Base-by-base conservation (phyloP, 2,888 invertebrate species). In the Chaetoderma sp. region DNA sequence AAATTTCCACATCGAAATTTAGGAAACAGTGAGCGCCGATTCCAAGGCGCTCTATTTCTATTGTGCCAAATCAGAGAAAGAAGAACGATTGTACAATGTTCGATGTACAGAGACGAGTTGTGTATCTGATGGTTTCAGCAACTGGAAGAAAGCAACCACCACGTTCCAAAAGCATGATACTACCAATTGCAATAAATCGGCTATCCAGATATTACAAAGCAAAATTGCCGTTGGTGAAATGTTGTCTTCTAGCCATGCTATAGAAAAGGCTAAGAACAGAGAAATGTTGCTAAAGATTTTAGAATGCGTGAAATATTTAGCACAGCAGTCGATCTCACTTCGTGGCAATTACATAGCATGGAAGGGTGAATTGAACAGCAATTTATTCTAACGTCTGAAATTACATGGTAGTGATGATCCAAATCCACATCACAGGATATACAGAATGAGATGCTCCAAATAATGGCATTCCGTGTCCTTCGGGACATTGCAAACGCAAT, bases 381-480 rank as follows among this genome's bases (percentile, higher is more conserved):
- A n/a, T n/a, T n/a, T n/a, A n/a, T 59, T 47, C 25, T 68, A 72
- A 42, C 54, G 71, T 13, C 44, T 73, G 33, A 65, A 63, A 30
- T 28, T 70, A 4, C 63, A 58, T 23, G 58, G 63, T 8, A 47
- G 64, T 57, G 55, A 52, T 21, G 65, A 70, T 49, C 18, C 23
- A 73, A 63, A 39, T 76, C 63, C 58, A 74, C 68, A 33, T 71
- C 68, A 8, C 30, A 62, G 13, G 71, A 72, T 13, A 72, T 71
- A 8, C 74, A 76, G 49, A 72, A 74, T 59, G 68, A 76, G 39
- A 54, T 71, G 16, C 47, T 76, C 6, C 59, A 68, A 21, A 60
- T 72, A 16, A 70, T 74, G 71, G 68, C 71, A 0, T 47, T 68
- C 8, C 27, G 25, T 10, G 59, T 73, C 10, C 6, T 74, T 1